Base-by-base conservation (phyloP, 2,888 invertebrate genomes). In the Sesia bembeciformis region DNA sequence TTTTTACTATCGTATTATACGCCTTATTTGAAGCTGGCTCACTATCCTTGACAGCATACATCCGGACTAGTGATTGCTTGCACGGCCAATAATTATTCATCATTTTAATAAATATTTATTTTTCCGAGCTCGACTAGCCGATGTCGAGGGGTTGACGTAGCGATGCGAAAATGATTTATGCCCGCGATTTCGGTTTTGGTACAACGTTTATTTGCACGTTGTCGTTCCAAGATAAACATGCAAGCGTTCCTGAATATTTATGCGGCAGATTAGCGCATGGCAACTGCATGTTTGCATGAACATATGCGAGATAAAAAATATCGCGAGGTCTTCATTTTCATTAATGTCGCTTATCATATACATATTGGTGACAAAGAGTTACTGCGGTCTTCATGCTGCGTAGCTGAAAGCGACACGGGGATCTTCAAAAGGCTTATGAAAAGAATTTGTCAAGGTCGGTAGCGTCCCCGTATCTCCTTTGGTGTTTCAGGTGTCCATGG, bases 71-170 rank as follows among this genome's bases (percentile, higher is more conserved):
- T 65, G 72, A 72, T 70, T 70, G 65, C 65, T 62, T 68, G 67
- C 62, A 62, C 61, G 59, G 62, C 58, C 61, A 59, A 65, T 65
- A 46, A 65, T 74, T 70, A 74, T 68, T 67, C 66, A 64, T 62
- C 58, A 67, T 72, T 72, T 70, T 65, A 64, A 69, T 72, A 69
- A 69, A 74, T 72, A 75, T 75, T 72, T 70, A 73, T 72, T 72
- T 66, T 65, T 61, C 58, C 59, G 49, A 53, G 55, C 54, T 54
- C 54, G 51, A 53, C 46, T 46, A 46, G 46, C 46, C 46, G 46
- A 23, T 46, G 60, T 57, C 59, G 65, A 65, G 60, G 62, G 56
- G 56, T 62, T 62, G 65, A 60, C 63, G 62, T 54, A 56, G 46
- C 23, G 43, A 55, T 52, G 56, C 49, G 57, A 58, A 59, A 56